phyloP scores from a whole-genome alignment of 2,888 invertebrate genomes.

The Melinaea marsaeus region DNA sequence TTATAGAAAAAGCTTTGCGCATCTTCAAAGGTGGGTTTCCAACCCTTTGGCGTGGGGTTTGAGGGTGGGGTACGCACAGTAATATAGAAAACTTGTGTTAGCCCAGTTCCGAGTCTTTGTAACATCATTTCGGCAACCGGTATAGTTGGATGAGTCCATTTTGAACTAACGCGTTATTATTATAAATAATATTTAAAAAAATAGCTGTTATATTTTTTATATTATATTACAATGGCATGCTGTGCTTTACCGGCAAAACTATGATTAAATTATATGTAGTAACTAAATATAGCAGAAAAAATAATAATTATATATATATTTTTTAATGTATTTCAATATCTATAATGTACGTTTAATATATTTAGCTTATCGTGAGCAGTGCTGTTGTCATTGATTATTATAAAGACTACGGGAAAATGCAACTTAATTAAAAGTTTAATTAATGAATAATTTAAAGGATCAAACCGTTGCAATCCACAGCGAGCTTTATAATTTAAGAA shows the following conservation, averaged over 20 bases:
- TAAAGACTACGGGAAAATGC: too few species aligned
- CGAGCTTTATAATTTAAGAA: slow-evolving; percentile 77
- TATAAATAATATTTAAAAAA: slow-evolving; percentile 16
- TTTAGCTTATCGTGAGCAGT: too few species aligned
- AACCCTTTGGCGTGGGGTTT: slow-evolving; percentile 60
- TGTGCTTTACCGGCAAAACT: too few species aligned
- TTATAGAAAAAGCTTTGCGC: slow-evolving; percentile 76
- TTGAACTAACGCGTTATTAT: slow-evolving; percentile 41
- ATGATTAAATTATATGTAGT: too few species aligned
- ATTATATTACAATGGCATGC: too few species aligned
- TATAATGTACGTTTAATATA: too few species aligned
- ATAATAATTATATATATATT: too few species aligned
- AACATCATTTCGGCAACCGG: slow-evolving; percentile 75
- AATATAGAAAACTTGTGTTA: slow-evolving; percentile 79
- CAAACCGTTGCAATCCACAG: slow-evolving; percentile 47
- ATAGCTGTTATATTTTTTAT: not conserved
- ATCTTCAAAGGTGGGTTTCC: slow-evolving; percentile 73
- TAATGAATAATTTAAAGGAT: slow-evolving; percentile 48
- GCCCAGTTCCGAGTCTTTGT: slow-evolving; percentile 78
- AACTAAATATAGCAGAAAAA: too few species aligned
- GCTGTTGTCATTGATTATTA: too few species aligned
- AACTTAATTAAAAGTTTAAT: not conserved
- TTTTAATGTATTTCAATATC: too few species aligned
- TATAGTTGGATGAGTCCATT: slow-evolving; percentile 38
- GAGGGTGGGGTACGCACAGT: slow-evolving; percentile 63